phyloP scores from a whole-genome alignment of 2,888 invertebrate genomes.

The Rhagonycha fulva region DNA sequence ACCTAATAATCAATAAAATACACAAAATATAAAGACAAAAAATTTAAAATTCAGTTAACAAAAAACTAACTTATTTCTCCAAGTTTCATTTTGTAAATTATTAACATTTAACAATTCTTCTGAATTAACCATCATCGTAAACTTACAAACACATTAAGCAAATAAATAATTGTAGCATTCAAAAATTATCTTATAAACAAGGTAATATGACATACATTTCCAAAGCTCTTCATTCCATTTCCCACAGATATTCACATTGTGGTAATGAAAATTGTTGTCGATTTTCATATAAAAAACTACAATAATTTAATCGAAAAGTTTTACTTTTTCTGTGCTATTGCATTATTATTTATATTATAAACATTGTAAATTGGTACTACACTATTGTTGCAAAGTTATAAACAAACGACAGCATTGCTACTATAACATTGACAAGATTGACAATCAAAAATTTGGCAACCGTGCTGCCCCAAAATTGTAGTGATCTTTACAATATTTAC shows the following conservation, averaged over 20 bases:
- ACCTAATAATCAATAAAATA: conserved; percentile 35
- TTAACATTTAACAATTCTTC: conserved; percentile 12
- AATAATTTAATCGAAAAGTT: background rate
- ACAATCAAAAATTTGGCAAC: background rate
- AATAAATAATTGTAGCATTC: background rate
- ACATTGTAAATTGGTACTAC: background rate
- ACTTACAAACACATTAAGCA: background rate
- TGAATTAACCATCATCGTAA: conserved; percentile 19
- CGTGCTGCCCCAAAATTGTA: background rate
- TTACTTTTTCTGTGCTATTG: background rate
- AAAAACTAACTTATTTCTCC: conserved; percentile 21
- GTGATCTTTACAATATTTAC: background rate
- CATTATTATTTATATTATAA: background rate
- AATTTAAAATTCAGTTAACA: background rate
- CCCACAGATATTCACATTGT: background rate
- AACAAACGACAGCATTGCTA: background rate
- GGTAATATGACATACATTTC: background rate
- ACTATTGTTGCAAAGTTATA: background rate
- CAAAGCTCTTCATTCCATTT: background rate
- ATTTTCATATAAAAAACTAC: background rate
- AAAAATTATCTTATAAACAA: background rate
- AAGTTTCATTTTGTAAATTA: conserved; percentile 16
- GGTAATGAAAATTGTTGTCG: background rate
- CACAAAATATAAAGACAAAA: background rate
- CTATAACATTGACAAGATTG: background rate